Evolutionary conservation across 2,113 vertebrate species (phyloP).

Genomic region (Amphilophus citrinellus): DNA sequence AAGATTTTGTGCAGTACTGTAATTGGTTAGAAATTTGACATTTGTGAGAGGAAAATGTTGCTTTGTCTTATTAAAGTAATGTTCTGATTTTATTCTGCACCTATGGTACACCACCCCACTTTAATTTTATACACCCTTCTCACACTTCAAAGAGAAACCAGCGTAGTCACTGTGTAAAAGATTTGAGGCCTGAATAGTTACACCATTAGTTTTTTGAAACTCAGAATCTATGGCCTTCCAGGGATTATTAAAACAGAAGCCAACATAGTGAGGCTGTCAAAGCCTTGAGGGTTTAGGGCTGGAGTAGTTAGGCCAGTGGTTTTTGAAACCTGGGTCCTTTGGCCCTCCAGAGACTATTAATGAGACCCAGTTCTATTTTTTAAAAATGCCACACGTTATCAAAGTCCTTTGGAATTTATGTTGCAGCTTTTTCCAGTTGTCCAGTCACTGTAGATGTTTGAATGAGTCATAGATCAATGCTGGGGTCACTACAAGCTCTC

Average conservation of each 20-base stretch:
- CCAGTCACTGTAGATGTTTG: neutral
- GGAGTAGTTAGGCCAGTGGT: neutral
- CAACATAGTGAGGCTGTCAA: neutral
- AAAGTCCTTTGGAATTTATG: neutral
- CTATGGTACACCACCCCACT: neutral
- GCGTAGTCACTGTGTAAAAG: neutral
- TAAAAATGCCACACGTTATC: neutral
- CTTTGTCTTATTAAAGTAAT: neutral
- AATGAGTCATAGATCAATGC: neutral
- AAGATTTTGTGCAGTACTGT: neutral
- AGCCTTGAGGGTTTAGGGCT: neutral
- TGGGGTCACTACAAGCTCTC: neutral
- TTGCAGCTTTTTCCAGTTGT: neutral
- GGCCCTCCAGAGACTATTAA: neutral
- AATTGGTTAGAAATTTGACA: neutral
- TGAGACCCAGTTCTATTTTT: neutral
- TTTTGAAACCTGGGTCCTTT: neutral
- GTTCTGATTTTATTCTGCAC: neutral
- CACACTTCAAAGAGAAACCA: neutral
- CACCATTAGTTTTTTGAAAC: neutral
- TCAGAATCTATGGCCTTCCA: neutral
- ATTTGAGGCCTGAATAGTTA: neutral
- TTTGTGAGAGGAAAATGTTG: neutral
- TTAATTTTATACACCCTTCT: neutral
- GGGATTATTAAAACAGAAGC: neutral